Percentiles rank a stretch among this genome's conserved stretches.
These are phyloP conservation scores for Melanotaenia boesemani DNA, from an alignment of 2,797 vertebrate species.

Conservation along the genomic window DNA sequence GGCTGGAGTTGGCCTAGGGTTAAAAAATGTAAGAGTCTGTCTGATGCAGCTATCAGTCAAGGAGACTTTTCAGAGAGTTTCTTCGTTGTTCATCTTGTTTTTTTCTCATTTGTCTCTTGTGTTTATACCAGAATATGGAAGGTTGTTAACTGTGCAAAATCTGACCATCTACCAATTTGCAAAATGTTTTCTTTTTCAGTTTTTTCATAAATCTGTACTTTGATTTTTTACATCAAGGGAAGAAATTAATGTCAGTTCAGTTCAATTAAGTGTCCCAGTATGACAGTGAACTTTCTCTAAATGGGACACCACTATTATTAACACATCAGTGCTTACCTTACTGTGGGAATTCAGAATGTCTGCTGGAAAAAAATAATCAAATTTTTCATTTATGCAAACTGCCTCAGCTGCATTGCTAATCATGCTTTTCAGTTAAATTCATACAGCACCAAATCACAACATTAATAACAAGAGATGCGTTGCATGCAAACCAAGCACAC, in stretches of 20 bases:
- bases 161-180: not conserved
- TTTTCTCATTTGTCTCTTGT: not conserved
- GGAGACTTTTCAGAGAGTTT: constrained; percentile 25
- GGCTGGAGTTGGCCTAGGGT: constrained; percentile 23
- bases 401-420: constrained; percentile 12
- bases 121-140: constrained; percentile 11
- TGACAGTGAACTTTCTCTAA: constrained; percentile 8
- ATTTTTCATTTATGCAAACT: constrained; percentile 25
- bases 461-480: not conserved
- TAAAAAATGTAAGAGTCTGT: constrained; percentile 18
- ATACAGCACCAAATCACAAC: not conserved
- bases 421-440: constrained; percentile 12
- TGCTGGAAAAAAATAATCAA: not conserved
- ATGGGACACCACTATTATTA: constrained; percentile 13
- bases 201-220: constrained; percentile 8
- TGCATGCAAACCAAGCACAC: not conserved
- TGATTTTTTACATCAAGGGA: constrained; percentile 9
- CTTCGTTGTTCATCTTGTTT: constrained; percentile 2
- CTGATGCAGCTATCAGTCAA: constrained; percentile 7
- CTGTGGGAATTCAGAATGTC: constrained; percentile 7
- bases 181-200: constrained; percentile 1
- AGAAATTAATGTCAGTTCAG: constrained; percentile 13
- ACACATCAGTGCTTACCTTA: constrained; percentile 4
- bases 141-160: not conserved
- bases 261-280: constrained; percentile 17